Conservation (phyloP, 2,113 vertebrate species). For the Chaetops frenatus region DNA sequence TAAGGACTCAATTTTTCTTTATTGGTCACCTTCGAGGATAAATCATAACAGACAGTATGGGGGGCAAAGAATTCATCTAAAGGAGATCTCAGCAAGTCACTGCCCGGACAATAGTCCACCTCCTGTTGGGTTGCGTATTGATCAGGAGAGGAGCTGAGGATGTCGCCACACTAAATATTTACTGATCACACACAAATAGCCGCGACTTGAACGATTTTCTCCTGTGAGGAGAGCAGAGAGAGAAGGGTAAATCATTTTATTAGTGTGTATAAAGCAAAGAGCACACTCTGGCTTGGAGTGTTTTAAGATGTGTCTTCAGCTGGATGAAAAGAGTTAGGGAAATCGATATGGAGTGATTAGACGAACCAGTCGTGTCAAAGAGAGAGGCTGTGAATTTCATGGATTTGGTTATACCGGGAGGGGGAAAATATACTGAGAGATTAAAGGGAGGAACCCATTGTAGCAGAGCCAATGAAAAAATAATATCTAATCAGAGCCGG, state of each 20-base stretch:
- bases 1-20: constrained; percentile 34
- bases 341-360: constrained; percentile 88
- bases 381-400: constrained; percentile 66
- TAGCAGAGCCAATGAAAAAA: constrained; percentile 67
- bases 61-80: constrained; percentile 65
- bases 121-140: constrained; percentile 84
- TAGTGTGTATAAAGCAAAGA: constrained; percentile 91
- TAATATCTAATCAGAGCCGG: constrained; percentile 58
- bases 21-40: constrained; percentile 47
- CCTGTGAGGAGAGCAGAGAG: constrained; percentile 76
- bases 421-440: constrained; percentile 45
- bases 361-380: constrained; percentile 73
- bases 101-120: constrained; percentile 77
- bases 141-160: constrained; percentile 86
- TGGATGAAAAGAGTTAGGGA: constrained; percentile 86
- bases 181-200: constrained; percentile 95
- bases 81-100: constrained; percentile 68
- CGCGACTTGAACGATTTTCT: constrained; percentile 88
- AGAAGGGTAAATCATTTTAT: constrained; percentile 91
- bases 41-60: constrained; percentile 51
- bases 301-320: constrained; percentile 87
- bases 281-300: constrained; percentile 79
- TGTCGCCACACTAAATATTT: constrained; percentile 97
- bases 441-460: constrained; percentile 50
- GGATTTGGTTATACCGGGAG: constrained; percentile 65